Evolutionary conservation across 2,888 invertebrate genomes (phyloP), one percentile per base, ranked within the genome.

Genomic region (Phortica magna): DNA sequence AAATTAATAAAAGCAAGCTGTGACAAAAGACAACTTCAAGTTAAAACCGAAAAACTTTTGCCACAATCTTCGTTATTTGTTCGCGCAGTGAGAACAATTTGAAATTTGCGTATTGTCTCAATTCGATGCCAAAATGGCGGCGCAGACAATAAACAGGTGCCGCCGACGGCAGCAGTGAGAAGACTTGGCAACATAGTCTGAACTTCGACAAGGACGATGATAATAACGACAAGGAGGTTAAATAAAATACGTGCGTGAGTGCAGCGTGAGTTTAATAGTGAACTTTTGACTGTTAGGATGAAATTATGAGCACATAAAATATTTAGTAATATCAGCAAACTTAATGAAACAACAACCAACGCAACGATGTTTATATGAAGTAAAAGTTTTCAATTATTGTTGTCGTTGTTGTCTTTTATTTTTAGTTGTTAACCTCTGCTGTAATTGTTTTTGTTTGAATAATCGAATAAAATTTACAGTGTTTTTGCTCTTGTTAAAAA

Each of bases 261-360:
- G 31, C 31, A 31, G 31, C 31, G 3, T 31, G 31, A 31, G 31
- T 31, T 31, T 31, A n/a, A 53, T 53, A 53, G 22, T 14, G 22
- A 39, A 64, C 64, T 39, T 64, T 39, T 64, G 10, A 5, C 53
- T n/a, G 22, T 64, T 31, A 64, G 14, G 64, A 31, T 39, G 22
- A 59, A 59, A 64, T 64, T 64, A 39, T 64, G 64, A 12, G 10
- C 64, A 31, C 31, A 64, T 39, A 64, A 64, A 64, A 64, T 64
- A 64, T 64, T 64, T 64, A 39, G 61, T 10, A 61, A 61, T 31
- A 4, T 2, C 19, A 61, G n/a, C 10, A 61, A 61, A 31, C 64
- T 64, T 64, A 64, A 64, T 64, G 64, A 64, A 64, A 14, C 31
- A 31, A 31, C 31, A 31, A 31, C 31, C 31, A 31, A 31, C 64